Percentiles rank a stretch among this genome's conserved stretches.
Conservation (phyloP, 2,888 invertebrate genomes). For the Tachina fera region DNA sequence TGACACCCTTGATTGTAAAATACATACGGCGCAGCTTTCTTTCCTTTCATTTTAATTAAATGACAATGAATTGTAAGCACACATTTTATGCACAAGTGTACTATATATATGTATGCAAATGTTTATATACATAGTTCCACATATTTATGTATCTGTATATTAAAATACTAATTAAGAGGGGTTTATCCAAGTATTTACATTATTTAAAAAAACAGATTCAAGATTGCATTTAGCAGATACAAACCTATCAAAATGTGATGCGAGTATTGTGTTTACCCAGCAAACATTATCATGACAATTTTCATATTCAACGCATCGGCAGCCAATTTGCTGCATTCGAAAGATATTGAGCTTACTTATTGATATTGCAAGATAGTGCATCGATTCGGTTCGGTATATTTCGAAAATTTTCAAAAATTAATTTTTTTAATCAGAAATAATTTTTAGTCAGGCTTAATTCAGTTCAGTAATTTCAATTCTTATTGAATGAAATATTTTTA, state of each 20-base stretch:
- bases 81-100: neutral
- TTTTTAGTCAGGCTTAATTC: too few relatives aligned
- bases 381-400: too few relatives aligned
- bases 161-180: constrained; percentile 44
- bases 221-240: constrained; percentile 15
- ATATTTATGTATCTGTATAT: neutral
- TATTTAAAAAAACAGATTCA: constrained; percentile 23
- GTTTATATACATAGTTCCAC: neutral
- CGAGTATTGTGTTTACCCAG: constrained; percentile 1
- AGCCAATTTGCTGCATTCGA: neutral
- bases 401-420: too few relatives aligned
- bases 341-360: too few relatives aligned
- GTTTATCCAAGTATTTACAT: constrained; percentile 26
- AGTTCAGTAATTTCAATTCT: too few relatives aligned
- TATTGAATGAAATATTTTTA: too few relatives aligned
- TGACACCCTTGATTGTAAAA: neutral
- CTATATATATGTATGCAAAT: neutral
- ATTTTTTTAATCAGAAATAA: too few relatives aligned
- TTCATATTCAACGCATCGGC: neutral
- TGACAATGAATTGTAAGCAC: constrained; percentile 41
- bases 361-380: too few relatives aligned
- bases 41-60: neutral
- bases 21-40: constrained; percentile 2
- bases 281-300: neutral
- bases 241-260: constrained; percentile 6